phyloP scores from a whole-genome alignment of 2,797 vertebrate species.

The Leptodactylus fallax region DNA sequence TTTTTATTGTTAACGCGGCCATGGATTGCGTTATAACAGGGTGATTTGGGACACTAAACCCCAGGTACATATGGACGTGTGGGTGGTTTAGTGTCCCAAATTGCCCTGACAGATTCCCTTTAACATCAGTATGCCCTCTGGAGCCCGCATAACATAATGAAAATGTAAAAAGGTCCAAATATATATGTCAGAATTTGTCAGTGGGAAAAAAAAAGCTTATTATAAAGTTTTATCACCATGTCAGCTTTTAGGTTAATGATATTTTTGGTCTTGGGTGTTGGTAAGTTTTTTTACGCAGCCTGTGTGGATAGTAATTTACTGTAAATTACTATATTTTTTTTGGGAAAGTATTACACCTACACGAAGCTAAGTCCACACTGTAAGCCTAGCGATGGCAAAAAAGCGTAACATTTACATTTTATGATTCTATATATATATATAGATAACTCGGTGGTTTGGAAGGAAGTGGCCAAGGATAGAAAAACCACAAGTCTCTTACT shows the following conservation, averaged over 20 bases:
- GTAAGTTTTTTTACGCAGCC: neutral
- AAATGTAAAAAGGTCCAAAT: no score
- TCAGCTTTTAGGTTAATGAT: neutral
- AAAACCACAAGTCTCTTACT: neutral
- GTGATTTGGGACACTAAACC: no score
- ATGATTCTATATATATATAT: neutral
- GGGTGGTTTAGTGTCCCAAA: no score
- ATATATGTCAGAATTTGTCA: neutral
- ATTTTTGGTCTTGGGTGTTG: neutral
- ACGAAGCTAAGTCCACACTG: neutral
- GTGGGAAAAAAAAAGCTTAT: no score
- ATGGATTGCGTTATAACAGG: no score
- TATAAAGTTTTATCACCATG: no score
- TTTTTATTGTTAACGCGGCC: no score
- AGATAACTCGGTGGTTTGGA: neutral
- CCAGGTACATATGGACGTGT: no score
- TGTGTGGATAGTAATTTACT: neutral
- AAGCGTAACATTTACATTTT: neutral
- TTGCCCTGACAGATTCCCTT: no score
- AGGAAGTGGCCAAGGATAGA: neutral
- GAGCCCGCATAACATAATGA: no score
- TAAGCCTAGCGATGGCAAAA: no score
- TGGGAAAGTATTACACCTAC: neutral
- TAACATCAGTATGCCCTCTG: no score
- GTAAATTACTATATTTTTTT: neutral